These are phyloP conservation scores for Amiota communis DNA, from an alignment of 2,888 invertebrate species.

Conservation along the genomic window DNA sequence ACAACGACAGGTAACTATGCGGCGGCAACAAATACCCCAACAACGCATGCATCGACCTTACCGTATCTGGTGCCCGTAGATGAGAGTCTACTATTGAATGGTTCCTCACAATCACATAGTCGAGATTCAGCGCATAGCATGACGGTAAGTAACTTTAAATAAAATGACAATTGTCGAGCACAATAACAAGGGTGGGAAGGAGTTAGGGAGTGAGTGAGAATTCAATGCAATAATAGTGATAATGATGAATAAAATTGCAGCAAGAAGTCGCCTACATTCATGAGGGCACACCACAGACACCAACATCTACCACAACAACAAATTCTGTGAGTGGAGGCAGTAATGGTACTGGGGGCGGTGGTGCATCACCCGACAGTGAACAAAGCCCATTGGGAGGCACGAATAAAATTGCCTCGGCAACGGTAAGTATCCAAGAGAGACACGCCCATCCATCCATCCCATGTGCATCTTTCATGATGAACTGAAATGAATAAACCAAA, in stretches of 20 bases:
- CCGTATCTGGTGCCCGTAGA: slow-evolving; percentile 83
- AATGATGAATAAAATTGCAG: slow-evolving; percentile 49
- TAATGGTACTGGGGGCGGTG: slow-evolving; percentile 61
- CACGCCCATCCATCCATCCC: slow-evolving; percentile 36
- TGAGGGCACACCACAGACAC: slow-evolving; percentile 72
- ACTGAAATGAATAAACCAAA: neutral
- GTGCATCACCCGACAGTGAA: slow-evolving; percentile 67
- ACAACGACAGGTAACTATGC: slow-evolving; percentile 76
- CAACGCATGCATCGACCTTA: slow-evolving; percentile 73
- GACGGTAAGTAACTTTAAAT: slow-evolving; percentile 75
- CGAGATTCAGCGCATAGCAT: slow-evolving; percentile 81
- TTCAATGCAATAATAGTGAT: neutral
- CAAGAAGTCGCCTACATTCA: slow-evolving; percentile 72
- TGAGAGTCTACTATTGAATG: slow-evolving; percentile 77
- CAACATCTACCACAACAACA: slow-evolving; percentile 74
- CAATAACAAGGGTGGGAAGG: neutral
- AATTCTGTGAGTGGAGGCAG: slow-evolving; percentile 78
- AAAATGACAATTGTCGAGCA: neutral
- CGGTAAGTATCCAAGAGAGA: slow-evolving; percentile 78
- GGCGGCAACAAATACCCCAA: slow-evolving; percentile 59
- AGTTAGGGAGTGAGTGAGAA: neutral
- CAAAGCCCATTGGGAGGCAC: slow-evolving; percentile 66
- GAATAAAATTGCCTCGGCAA: slow-evolving; percentile 89
- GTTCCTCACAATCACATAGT: slow-evolving; percentile 74
- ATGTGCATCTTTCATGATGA: slow-evolving; percentile 1